Evolutionary conservation across 2,888 invertebrate genomes (phyloP).

Genomic region (Oasisia sp.): DNA sequence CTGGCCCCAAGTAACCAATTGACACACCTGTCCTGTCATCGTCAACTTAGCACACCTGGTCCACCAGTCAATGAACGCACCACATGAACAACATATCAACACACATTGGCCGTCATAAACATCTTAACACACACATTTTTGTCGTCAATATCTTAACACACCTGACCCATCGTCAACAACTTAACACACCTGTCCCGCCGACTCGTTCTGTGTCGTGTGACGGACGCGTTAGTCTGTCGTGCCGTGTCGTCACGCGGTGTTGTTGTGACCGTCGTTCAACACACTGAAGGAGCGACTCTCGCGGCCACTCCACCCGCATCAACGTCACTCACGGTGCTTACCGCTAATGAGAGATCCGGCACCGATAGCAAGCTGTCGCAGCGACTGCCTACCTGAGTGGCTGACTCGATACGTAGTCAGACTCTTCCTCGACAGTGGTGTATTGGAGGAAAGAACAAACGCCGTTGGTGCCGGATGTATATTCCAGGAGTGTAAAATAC

Average conservation of each 20-base stretch:
- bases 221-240: background rate
- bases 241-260: background rate
- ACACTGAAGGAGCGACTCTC: background rate
- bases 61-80: no score
- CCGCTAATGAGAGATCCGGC: background rate
- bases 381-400: background rate
- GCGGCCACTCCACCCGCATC: background rate
- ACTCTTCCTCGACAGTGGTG: background rate
- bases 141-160: background rate
- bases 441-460: background rate
- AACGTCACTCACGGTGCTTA: background rate
- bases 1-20: no score
- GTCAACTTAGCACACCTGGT: no score
- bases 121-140: background rate
- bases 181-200: background rate
- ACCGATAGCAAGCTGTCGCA: background rate
- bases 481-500: no score
- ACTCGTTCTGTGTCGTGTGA: background rate
- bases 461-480: no score
- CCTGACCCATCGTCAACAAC: background rate
- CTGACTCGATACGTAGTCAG: background rate
- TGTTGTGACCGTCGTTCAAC: background rate
- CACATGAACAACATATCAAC: no score
- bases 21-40: no score
- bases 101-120: no score